phyloP scores from a whole-genome alignment of 2,888 invertebrate species.

The Cordilura impudica region DNA sequence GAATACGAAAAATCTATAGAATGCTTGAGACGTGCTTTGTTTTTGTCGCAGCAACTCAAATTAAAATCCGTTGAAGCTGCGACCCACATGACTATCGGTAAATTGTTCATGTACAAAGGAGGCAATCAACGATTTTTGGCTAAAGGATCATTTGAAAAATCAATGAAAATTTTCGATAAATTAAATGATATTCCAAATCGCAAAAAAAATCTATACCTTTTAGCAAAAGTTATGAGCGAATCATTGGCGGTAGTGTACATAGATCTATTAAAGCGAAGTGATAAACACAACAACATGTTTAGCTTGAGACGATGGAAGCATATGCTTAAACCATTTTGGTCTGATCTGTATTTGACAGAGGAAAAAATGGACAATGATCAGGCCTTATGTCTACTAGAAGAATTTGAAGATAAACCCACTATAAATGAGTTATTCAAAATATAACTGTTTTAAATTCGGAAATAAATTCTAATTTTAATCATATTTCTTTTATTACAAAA shows the following conservation, averaged over 20 bases:
- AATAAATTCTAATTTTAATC: too few relatives aligned
- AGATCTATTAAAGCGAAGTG: constrained; percentile 8
- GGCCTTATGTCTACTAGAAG: neutral
- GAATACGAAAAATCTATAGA: neutral
- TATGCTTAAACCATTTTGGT: constrained; percentile 16
- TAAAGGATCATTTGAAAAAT: neutral
- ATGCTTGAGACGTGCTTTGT: neutral
- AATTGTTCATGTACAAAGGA: constrained; percentile 3
- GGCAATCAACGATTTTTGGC: constrained; percentile 1
- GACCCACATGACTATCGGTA: neutral
- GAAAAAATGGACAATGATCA: neutral
- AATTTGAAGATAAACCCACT: neutral
- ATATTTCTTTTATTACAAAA: too few relatives aligned
- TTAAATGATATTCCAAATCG: neutral
- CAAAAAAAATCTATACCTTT: neutral
- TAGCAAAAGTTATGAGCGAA: neutral
- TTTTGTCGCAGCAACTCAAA: neutral
- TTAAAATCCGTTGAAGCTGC: neutral
- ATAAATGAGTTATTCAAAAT: neutral
- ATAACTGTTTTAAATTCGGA: neutral
- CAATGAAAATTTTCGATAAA: neutral
- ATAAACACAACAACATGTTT: neutral
- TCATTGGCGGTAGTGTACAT: neutral
- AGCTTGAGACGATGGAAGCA: constrained; percentile 7
- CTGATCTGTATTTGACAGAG: neutral